Conservation (phyloP, 2,888 invertebrate species). For the Dioctria rufipes region DNA sequence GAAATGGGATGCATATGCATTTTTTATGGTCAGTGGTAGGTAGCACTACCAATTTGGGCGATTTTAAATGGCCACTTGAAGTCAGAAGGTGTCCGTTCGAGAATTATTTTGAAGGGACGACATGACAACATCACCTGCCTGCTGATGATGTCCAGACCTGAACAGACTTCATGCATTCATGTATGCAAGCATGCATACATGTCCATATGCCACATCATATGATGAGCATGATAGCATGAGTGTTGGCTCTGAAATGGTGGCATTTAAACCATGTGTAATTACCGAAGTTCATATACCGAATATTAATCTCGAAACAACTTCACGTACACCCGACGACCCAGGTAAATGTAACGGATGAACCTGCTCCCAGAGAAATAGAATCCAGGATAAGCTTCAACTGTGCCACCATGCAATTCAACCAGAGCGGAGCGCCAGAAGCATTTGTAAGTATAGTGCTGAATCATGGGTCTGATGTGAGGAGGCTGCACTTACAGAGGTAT, state of each 20-base stretch:
- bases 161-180: not conserved
- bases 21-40: constrained; percentile 27
- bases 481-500: constrained; percentile 2
- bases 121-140: constrained; percentile 6
- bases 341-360: not conserved
- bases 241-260: not conserved
- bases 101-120: not conserved
- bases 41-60: constrained; percentile 1
- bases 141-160: not conserved
- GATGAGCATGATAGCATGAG: not conserved
- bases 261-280: constrained; percentile 52
- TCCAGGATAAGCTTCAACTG: not conserved
- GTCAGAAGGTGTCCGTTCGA: constrained; percentile 13
- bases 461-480: not conserved
- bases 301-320: constrained; percentile 46
- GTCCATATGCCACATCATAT: not conserved
- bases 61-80: constrained; percentile 31
- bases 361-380: not conserved
- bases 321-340: not conserved
- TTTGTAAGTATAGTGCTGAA: constrained; percentile 13
- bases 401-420: not conserved
- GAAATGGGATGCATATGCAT: constrained; percentile 43
- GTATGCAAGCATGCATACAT: no score
- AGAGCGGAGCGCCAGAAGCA: not conserved
- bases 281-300: constrained; percentile 42